Conservation (phyloP, 2,888 invertebrate species). For the Lepidocyrtinus sp. region DNA sequence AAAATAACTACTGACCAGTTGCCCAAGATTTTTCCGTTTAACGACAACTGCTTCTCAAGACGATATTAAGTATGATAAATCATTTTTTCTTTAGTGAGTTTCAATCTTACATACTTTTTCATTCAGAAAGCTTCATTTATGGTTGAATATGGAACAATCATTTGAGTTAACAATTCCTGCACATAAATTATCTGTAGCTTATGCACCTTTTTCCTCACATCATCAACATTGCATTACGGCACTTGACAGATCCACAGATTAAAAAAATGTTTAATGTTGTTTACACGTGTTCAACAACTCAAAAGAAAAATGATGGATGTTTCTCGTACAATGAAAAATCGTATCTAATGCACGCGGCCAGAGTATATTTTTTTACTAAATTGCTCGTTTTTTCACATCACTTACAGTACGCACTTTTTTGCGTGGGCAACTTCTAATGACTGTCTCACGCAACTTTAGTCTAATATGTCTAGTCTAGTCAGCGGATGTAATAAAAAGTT, state of each 20-base stretch:
- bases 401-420: neutral
- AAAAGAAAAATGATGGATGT: neutral
- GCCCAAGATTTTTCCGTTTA: constrained; percentile 6
- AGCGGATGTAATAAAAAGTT: neutral
- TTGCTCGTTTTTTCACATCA: neutral
- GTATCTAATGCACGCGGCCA: no score
- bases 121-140: no score
- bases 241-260: constrained; percentile 32
- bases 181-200: constrained; percentile 37
- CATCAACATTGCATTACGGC: constrained; percentile 43
- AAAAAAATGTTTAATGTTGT: constrained; percentile 8
- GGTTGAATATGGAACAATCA: constrained; percentile 5
- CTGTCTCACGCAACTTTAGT: constrained; percentile 8
- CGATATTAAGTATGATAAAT: neutral
- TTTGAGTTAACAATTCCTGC: neutral
- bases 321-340: neutral
- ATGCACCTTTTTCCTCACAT: constrained; percentile 14
- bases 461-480: neutral
- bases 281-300: constrained; percentile 34
- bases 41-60: neutral
- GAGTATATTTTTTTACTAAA: neutral
- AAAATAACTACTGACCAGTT: constrained; percentile 13
- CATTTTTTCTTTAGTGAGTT: neutral
- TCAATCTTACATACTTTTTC: neutral
- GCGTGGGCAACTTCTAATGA: neutral